Evolutionary conservation across 2,797 vertebrate genomes (phyloP), one percentile per base, ranked within the genome.

Genomic region (Craterocephalus amniculus): DNA sequence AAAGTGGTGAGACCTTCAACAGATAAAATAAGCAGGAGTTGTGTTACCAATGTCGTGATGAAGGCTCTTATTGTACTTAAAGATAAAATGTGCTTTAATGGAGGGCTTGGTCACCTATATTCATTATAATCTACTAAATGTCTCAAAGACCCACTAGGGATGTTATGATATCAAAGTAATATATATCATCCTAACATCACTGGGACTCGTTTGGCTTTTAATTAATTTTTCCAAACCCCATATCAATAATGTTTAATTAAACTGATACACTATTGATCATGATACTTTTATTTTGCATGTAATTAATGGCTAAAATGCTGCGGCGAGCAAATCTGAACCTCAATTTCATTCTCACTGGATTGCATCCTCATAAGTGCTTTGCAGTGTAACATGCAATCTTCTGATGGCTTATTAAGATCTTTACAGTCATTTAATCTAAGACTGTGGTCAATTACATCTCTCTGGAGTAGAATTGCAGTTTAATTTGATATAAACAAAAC

Each of bases 401-500:
- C 91, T 89, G 90, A 91, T 92, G 92, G 92, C 91, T 93, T 94
- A 93, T 94, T 94, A 92, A 93, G 91, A 93, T 93, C 89, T 85
- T 90, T 87, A 91, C 88, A 90, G 92, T 93, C 91, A 93, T 91
- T 93, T 90, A 93, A 93, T 92, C 88, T 91, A 82, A 90, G 89
- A 87, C 91, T 89, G 91, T 90, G 90, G 92, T 93, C 92, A 91
- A 91, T 93, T 93, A 92, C 81, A 86, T 89, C 89, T 92, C 88
- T 89, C 91, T 69, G 80, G 89, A 92, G 92, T 74, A 87, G 83
- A 88, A 90, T 89, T 90, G 82, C 84, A 88, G 90, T 92, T 93
- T 94, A 92, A 95, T 94, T 93, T 93, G 92, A 94, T 94, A 90
- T 91, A 91, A 93, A 93, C 89, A 93, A 90, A 92, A 91, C 90